Evolutionary conservation across 2,888 invertebrate genomes (phyloP), one percentile per base, ranked within the genome.

Genomic region (Trissolcus japonicus): DNA sequence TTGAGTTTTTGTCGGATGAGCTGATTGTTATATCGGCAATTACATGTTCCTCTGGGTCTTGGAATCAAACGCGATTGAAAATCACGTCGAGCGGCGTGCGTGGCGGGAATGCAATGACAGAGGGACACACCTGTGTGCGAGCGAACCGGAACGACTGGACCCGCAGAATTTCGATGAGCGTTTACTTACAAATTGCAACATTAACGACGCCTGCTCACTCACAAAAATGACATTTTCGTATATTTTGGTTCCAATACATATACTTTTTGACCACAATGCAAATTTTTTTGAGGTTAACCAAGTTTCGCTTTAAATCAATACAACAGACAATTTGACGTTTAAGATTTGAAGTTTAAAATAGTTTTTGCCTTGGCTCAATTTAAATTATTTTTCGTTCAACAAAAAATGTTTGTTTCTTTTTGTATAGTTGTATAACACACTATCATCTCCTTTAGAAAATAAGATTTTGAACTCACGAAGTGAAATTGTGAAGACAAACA

Each of bases 131-230:
- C 71, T 76, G 71, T 71, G 61, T 67, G 57, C 59, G 41, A 46
- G 40, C 59, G 59, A 46, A 69, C 68, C 60, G 51, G 67, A 65
- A 55, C 48, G 62, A 63, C 63, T 41, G 68, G 76, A 65, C 61
- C 62, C 67, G 66, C 62, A 62, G 71, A 71, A 76, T 71, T 76
- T 76, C 76, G 76, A 76, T 67, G 66, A 76, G 76, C 71, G 66
- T 66, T 67, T 61, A 65, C 76, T 65, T 69, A 76, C 76, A 69
- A 67, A 74, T 74, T 74, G 74, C 74, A 29, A 68, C 74, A 68
- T 74, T 74, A 67, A 68, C 57, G 68, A 62, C 62, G 74, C 62
- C 56, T 55, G 51, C 17, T 50, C 72, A 60, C 59, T 66, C 54
- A 50, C 65, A 41, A 25, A 19, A 17, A 63, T 72, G 48, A 71